phyloP scores from a whole-genome alignment of 2,888 invertebrate genomes.

The Pyrrhia umbra region DNA sequence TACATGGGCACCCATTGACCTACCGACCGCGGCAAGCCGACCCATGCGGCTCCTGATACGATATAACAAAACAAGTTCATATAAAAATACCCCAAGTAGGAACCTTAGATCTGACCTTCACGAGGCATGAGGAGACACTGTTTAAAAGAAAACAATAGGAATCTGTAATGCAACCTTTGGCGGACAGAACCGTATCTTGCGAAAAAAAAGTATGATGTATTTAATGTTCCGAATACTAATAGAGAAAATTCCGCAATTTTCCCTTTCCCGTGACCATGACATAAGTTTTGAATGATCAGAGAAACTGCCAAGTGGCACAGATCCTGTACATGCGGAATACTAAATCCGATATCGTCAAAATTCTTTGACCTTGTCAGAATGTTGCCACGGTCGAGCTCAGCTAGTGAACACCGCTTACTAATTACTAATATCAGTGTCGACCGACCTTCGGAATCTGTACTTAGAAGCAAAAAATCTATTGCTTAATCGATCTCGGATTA shows the following conservation, averaged over 20 bases:
- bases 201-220: constrained; percentile 39
- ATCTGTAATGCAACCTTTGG: constrained; percentile 26
- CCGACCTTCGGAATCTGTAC: constrained; percentile 64
- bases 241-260: constrained; percentile 50
- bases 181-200: constrained; percentile 38
- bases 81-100: constrained; percentile 10
- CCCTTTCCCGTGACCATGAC: constrained; percentile 52
- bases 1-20: too few species aligned
- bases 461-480: constrained; percentile 57
- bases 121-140: constrained; percentile 23
- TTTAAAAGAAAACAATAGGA: constrained; percentile 32
- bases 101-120: constrained; percentile 4
- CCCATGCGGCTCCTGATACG: too few species aligned
- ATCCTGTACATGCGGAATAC: constrained; percentile 67
- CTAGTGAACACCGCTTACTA: constrained; percentile 68
- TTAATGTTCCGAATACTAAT: constrained; percentile 55
- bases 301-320: constrained; percentile 53
- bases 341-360: constrained; percentile 70
- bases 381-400: constrained; percentile 63
- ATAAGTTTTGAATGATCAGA: constrained; percentile 41
- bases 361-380: constrained; percentile 70
- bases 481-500: constrained; percentile 61
- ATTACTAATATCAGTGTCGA: constrained; percentile 66
- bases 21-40: too few species aligned
- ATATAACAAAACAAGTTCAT: too few species aligned